A percentile compares a stretch with the other conserved stretches of the same genome.
phyloP scores from a whole-genome alignment of 1,140 invertebrate genomes.

The Sycophaga agraensis region DNA sequence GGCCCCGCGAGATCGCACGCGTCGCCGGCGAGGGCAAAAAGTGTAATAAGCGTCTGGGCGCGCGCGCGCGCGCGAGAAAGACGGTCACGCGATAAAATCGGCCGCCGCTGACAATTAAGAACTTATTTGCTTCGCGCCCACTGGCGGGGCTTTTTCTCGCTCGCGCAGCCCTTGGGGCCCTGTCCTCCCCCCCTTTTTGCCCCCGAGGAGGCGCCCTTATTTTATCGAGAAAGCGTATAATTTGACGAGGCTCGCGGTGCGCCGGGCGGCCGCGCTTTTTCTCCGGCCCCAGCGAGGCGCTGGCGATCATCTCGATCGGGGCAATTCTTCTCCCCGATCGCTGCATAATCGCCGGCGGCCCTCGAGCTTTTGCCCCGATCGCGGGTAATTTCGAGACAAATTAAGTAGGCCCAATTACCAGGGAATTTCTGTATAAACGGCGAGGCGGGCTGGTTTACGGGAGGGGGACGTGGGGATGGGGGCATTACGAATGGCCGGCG shows the following conservation, averaged over 20 bases:
- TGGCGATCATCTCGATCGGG: no score
- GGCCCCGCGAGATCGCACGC: constrained; percentile 26
- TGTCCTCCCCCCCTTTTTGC: background rate
- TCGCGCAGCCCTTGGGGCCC: background rate
- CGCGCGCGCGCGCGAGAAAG: constrained; percentile 32
- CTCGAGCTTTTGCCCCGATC: no score
- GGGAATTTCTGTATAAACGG: no score
- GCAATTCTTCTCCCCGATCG: background rate
- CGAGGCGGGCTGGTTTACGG: no score
- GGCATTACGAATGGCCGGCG: no score
- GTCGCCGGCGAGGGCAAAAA: constrained; percentile 32
- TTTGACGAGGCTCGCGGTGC: background rate
- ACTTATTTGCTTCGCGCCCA: constrained; percentile 38
- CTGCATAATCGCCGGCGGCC: constrained; percentile 7
- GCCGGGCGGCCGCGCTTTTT: no score
- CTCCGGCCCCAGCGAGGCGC: background rate
- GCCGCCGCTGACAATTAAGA: constrained; percentile 46
- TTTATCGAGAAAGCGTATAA: constrained; percentile 11
- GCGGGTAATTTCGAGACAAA: no score
- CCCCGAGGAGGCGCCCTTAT: background rate
- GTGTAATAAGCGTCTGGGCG: constrained; percentile 12
- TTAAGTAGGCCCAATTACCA: no score
- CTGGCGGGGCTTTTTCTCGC: background rate
- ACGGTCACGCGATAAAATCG: constrained; percentile 50
- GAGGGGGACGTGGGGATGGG: no score